Percentiles rank a stretch among this genome's conserved stretches.
phyloP scores from a whole-genome alignment of 2,888 invertebrate species.

The Tiliacea citrago region DNA sequence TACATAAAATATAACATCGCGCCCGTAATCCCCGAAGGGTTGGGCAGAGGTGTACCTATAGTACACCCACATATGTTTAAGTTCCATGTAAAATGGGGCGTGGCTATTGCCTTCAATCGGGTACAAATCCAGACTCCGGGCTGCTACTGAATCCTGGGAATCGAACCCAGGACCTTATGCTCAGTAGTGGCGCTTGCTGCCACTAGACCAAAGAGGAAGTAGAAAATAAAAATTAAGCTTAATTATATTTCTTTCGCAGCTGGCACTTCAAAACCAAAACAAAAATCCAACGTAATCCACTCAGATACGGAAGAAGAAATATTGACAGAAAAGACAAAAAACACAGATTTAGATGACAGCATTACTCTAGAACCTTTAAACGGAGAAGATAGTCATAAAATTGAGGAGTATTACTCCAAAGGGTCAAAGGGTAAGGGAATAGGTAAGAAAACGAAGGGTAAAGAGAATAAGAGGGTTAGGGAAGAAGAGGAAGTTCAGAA shows the following conservation, averaged over 20 bases:
- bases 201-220: too few species aligned
- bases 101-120: too few species aligned
- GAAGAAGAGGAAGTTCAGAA: conserved; percentile 69
- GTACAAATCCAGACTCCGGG: too few species aligned
- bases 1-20: too few species aligned
- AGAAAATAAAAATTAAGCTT: background rate
- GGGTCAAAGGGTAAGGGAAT: conserved; percentile 75
- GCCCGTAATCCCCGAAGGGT: too few species aligned
- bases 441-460: conserved; percentile 74
- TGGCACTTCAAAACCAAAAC: conserved; percentile 71
- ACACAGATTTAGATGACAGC: conserved; percentile 79
- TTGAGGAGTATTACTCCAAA: conserved; percentile 82
- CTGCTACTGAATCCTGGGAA: too few species aligned
- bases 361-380: conserved; percentile 77
- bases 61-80: too few species aligned
- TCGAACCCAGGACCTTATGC: too few species aligned
- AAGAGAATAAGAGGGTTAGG: conserved; percentile 74
- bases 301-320: conserved; percentile 76
- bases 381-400: conserved; percentile 83
- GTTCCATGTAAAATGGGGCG: too few species aligned
- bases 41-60: too few species aligned
- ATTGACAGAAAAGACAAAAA: conserved; percentile 70
- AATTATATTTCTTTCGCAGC: conserved; percentile 63
- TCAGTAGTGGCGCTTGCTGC: too few species aligned
- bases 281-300: conserved; percentile 74